These are phyloP conservation scores for Globodera ellingtonae DNA, from an alignment of 1,140 invertebrate species.

Conservation along the genomic window DNA sequence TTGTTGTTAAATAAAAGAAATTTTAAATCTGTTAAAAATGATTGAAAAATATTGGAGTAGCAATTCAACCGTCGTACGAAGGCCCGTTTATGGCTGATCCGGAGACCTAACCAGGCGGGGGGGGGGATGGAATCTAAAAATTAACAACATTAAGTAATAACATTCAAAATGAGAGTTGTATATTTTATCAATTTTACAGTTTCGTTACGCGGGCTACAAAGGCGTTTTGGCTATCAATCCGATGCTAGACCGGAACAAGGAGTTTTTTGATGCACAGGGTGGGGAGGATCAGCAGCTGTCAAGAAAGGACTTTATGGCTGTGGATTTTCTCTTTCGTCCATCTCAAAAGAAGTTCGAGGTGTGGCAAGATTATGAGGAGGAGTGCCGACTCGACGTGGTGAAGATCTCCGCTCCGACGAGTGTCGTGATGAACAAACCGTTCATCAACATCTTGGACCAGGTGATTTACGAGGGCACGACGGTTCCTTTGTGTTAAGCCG, in stretches of 20 bases:
- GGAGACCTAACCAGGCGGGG: no score
- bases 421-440: conserved; percentile 66
- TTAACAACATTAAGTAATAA: no score
- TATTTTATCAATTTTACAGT: conserved; percentile 11
- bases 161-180: no score
- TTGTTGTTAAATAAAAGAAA: no score
- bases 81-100: no score
- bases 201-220: conserved; percentile 47
- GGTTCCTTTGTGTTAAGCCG: no score
- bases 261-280: conserved; percentile 23
- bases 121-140: no score
- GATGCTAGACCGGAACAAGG: conserved; percentile 25
- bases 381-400: conserved; percentile 59
- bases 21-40: no score
- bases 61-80: no score
- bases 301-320: conserved; percentile 8
- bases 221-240: conserved; percentile 41
- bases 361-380: conserved; percentile 8
- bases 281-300: not conserved
- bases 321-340: conserved; percentile 33
- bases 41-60: no score
- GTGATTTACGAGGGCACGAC: not conserved
- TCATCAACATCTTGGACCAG: conserved; percentile 66
- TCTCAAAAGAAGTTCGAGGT: conserved; percentile 46
- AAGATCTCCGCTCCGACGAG: conserved; percentile 64